A percentile compares a stretch with the other conserved stretches of the same genome.
Conservation (phyloP, 1,140 invertebrate genomes). For the Drosophila pachea region DNA sequence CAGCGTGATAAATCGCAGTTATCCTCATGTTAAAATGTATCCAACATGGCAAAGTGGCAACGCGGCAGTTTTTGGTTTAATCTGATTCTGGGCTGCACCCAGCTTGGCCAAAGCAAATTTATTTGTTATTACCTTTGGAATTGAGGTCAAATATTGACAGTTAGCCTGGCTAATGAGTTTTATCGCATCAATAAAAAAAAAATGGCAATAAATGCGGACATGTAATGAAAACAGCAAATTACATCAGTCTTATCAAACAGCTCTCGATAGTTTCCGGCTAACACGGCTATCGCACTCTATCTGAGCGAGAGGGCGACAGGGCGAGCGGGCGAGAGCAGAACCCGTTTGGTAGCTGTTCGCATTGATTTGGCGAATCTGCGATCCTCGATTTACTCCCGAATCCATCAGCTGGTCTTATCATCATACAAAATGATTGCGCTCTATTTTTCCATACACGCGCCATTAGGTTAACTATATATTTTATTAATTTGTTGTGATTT, state of each 20-base stretch:
- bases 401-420: slow-evolving; percentile 11
- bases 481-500: slow-evolving; percentile 5
- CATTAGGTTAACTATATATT: slow-evolving; percentile 1
- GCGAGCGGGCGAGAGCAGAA: not conserved
- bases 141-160: slow-evolving; percentile 67
- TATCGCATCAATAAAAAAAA: slow-evolving; percentile 57
- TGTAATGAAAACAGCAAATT: slow-evolving; percentile 68
- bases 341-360: slow-evolving; percentile 15
- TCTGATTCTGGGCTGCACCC: slow-evolving; percentile 5
- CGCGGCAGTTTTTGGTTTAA: slow-evolving; percentile 12
- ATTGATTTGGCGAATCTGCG: slow-evolving; percentile 14
- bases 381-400: slow-evolving; percentile 12
- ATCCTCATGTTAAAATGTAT: not conserved
- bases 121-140: slow-evolving; percentile 39
- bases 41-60: no score
- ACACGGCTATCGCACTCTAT: not conserved
- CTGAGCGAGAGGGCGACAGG: no score
- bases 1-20: not conserved
- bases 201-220: slow-evolving; percentile 59
- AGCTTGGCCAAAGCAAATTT: slow-evolving; percentile 56
- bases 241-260: slow-evolving; percentile 53
- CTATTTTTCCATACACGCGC: slow-evolving; percentile 24
- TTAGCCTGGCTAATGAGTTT: slow-evolving; percentile 46
- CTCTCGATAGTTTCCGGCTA: not conserved
- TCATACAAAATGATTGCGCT: not conserved